Evolutionary conservation across 2,888 invertebrate genomes (phyloP), one percentile per base, ranked within the genome.

Genomic region (Digitonthophagus gazella): DNA sequence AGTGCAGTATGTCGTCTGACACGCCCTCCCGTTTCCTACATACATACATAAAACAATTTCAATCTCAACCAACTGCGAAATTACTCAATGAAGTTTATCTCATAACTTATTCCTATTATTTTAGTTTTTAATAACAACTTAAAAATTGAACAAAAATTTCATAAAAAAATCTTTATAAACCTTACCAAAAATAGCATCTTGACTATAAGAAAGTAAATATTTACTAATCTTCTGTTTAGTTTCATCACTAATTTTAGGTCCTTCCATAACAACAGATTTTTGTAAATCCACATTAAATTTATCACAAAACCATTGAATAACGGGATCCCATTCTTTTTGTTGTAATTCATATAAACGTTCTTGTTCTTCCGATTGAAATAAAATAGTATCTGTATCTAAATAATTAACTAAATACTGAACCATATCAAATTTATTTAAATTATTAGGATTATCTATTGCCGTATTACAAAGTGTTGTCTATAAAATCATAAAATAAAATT

Each of bases 391-490:
- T 1, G 93, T 93, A 72, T 91, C 87, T 61, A 94, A 83, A 80
- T 89, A 95, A 75, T 93, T 93, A 1, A 95, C 81, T 72, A 97
- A 86, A 78, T 92, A 90, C 78, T 89, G 89, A 0, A 91, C 90
- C 77, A 96, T 88, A 78, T 93, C 92, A 75, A 89, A 86, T 79
- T 91, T 90, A 2, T 88, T 90, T 71, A 91, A 85, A 75, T 91
- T 90, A 74, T 92, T 91, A 3, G 98, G 98, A 85, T 98, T 98
- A 80, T 99, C 99, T 71, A 96, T 83, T 20, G 92, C 91, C 16
- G 96, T 97, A 78, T 95, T 97, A 78, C 95, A 93, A 28, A 99
- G 83, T 0, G 94, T 91, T 8, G 95, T 97, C 90, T 93, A 83
- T 72, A 85, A 84, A 65, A 56, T 67, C 28, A 44, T 44, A 61